phyloP scores from a whole-genome alignment of 2,797 vertebrate genomes.

The Cottoperca gobio region DNA sequence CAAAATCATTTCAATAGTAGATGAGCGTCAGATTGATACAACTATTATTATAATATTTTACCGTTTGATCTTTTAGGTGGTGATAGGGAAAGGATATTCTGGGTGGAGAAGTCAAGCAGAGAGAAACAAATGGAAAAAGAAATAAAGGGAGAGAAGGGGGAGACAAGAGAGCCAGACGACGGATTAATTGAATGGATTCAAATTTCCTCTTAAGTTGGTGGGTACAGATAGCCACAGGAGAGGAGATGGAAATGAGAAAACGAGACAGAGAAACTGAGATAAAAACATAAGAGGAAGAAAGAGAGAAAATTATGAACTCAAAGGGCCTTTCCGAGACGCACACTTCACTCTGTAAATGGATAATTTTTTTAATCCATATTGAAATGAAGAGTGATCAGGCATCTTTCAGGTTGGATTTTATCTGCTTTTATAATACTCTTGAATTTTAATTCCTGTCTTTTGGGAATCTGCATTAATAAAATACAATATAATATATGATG shows the following conservation, averaged over 20 bases:
- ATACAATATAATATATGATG: not conserved
- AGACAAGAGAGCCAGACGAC: conserved; percentile 20
- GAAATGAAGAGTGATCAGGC: not conserved
- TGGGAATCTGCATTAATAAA: not conserved
- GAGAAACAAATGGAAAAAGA: conserved; percentile 12
- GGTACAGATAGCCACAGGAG: conserved; percentile 26
- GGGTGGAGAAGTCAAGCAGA: conserved; percentile 33
- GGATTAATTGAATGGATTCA: conserved; percentile 62
- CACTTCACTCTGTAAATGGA: conserved; percentile 4
- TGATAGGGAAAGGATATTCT: conserved; percentile 12
- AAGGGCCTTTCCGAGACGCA: conserved; percentile 18
- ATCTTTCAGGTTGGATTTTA: not conserved
- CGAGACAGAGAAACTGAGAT: not conserved
- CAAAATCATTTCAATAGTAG: conserved; percentile 31
- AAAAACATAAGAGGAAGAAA: conserved; percentile 3
- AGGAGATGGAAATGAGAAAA: conserved; percentile 14
- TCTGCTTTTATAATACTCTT: not conserved
- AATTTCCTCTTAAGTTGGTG: conserved; percentile 38
- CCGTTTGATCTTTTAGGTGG: conserved; percentile 30
- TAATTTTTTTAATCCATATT: too few species aligned
- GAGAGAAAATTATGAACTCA: conserved; percentile 7
- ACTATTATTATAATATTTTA: conserved; percentile 33
- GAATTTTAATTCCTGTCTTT: not conserved
- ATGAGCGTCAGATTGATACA: conserved; percentile 50
- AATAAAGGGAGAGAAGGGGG: not conserved